phyloP scores from a whole-genome alignment of 2,797 vertebrate genomes.

The Apogon hyalosoma region DNA sequence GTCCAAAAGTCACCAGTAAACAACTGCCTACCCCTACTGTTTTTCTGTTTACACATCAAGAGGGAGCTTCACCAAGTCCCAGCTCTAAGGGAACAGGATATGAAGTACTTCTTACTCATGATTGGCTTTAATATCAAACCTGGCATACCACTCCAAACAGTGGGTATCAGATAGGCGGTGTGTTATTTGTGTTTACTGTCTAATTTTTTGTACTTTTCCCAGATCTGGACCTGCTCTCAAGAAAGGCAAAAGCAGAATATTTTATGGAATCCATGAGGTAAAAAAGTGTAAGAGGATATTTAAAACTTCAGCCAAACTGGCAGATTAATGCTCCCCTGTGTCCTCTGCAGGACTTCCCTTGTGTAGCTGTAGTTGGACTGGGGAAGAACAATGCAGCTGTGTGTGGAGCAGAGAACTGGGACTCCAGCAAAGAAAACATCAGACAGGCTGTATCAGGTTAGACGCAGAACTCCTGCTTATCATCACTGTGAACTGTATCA shows the following conservation, averaged over 20 bases:
- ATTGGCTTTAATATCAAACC: too few relatives aligned
- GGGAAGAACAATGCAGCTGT: constrained; percentile 87
- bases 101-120: too few relatives aligned
- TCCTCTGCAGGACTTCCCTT: constrained; percentile 89
- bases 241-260: constrained; percentile 91
- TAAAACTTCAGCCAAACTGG: not conserved
- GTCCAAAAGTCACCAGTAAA: too few relatives aligned
- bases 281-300: not conserved
- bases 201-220: constrained; percentile 35
- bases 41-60: too few relatives aligned
- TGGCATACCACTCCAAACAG: not conserved
- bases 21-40: too few relatives aligned
- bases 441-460: constrained; percentile 91
- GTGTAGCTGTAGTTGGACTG: constrained; percentile 91
- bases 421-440: constrained; percentile 92
- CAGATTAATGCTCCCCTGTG: not conserved
- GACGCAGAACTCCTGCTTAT: not conserved
- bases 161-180: not conserved
- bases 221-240: constrained; percentile 94
- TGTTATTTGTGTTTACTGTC: not conserved
- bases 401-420: constrained; percentile 90
- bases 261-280: constrained; percentile 95
- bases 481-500: not conserved
- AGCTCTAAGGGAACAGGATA: too few relatives aligned
- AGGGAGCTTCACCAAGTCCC: too few relatives aligned